Percentiles rank a stretch among this genome's conserved stretches.
phyloP scores from a whole-genome alignment of 2,888 invertebrate genomes.

The Megastigmus dorsalis region DNA sequence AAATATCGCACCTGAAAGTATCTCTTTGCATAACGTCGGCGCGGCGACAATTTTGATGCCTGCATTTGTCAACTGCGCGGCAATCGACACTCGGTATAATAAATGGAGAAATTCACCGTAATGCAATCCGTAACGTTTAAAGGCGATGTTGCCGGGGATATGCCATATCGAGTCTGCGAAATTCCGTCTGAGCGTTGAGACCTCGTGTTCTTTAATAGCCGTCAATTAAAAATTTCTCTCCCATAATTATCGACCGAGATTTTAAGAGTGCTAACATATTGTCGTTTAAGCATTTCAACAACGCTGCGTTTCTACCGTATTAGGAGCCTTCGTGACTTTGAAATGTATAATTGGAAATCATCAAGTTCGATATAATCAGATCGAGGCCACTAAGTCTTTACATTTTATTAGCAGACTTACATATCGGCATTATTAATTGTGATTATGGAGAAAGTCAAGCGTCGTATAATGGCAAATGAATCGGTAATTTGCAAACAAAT shows the following conservation, averaged over 20 bases:
- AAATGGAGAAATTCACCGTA: background rate
- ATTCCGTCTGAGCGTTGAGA: background rate
- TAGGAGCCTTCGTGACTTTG: too few relatives aligned
- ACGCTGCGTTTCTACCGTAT: too few relatives aligned
- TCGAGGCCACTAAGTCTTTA: too few relatives aligned
- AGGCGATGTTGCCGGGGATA: too few relatives aligned
- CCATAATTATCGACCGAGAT: constrained; percentile 21
- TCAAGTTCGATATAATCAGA: too few relatives aligned
- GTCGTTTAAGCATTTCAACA: too few relatives aligned
- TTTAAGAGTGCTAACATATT: too few relatives aligned
- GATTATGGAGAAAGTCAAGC: constrained; percentile 8
- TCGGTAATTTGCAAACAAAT: too few relatives aligned
- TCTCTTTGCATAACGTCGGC: background rate
- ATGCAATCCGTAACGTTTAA: background rate
- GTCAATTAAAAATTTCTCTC: constrained; percentile 11
- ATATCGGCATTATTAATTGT: constrained; percentile 13
- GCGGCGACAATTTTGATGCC: constrained; percentile 24
- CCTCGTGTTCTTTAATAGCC: background rate
- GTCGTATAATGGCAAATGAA: too few relatives aligned
- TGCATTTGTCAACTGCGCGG: background rate
- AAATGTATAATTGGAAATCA: too few relatives aligned
- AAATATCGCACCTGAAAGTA: constrained; percentile 4
- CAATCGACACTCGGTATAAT: background rate
- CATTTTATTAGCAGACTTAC: too few relatives aligned
- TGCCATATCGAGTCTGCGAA: background rate